Base-by-base conservation (phyloP, 1,140 invertebrate genomes). In the Dendroctonus ponderosae region DNA sequence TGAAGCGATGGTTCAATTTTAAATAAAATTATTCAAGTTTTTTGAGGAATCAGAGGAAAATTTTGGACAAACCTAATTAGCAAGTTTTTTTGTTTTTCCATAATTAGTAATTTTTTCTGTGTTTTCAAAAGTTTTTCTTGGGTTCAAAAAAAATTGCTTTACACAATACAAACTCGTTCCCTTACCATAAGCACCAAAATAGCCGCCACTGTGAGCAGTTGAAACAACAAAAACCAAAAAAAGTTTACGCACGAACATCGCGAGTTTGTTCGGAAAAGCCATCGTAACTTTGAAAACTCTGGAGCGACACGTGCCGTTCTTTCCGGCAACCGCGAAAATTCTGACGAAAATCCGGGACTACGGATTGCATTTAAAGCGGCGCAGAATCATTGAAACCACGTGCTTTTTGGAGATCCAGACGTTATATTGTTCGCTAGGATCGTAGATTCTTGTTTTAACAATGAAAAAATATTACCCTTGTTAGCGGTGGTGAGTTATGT, bases 361-460 rank as follows among this genome's bases (percentile, higher is more conserved):
- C 38, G 59, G 41, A 67, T 40, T 58, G 59, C 44, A 26, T 11
- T 41, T 41, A 26, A 8, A 54, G 7, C 40, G n/a, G 66, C 66
- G 66, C 66, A 62, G 66, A 53, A 54, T 62, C 59, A 62, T 52
- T 43, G 37, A 56, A 46, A 67, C 65, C 66, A 67, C 66, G 66
- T 67, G 66, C 46, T 51, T 59, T 67, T 61, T 42, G 39, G 38
- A 56, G 26, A 66, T 66, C 66, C 42, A 67, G 51, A 62, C 52
- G 60, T 56, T 62, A 67, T 67, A 54, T 66, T 56, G 53, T 56
- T 58, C 39, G 48, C 38, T 50, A 40, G 49, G 48, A 67, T 50
- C 57, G 51, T 67, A 67, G 56, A 67, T 67, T 67, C 65, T 67
- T 67, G 42, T 67, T 60, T 67, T 61, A 67, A 67, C 48, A 67